Base-by-base conservation (phyloP, 2,113 vertebrate species). In the Eudyptes chrysolophus region DNA sequence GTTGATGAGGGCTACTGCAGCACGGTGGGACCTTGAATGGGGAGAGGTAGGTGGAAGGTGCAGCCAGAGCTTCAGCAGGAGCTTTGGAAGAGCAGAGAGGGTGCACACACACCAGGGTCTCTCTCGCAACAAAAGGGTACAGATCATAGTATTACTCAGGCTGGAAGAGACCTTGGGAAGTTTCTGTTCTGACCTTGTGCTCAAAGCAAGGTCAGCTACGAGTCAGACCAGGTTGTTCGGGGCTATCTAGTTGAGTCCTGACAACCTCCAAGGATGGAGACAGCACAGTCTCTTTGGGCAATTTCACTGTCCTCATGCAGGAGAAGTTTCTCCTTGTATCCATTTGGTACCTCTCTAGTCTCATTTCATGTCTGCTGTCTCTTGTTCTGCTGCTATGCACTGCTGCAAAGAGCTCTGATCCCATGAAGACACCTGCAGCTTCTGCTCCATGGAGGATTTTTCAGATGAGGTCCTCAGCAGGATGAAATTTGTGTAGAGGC, bases 11-110 rank as follows among this genome's bases (percentile, higher is more conserved):
- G 4, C 6, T 80, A 14, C 48, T 75, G 42, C 27, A 64, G 15
- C 2, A 2, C 32, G 8, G 1, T 60, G 29, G 11, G 10, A 7
- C 8, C 21, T 71, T 66, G 7, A 21, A 17, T 9, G 6, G 10
- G 40, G 22, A 40, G 7, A 68, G 11, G 9, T 30, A 77, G 16
- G 0, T 4, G 40, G 25, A 60, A 86, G 48, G 38, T 64, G 29
- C 38, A 72, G 48, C 19, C 51, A 58, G 66, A 79, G 32, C 25
- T 25, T 76, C 66, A 26, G 9, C 14, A 48, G 44, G 54, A 75
- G 10, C 32, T 83, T 88, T 51, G 57, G 32, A 77, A 72, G 48
- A 83, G 6, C 24, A 42, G 24, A 38, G 19, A 29, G 8, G 9
- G 34, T 78, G 17, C 42, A 26, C 2, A 2, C 21, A 74, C 16